A percentile compares a stretch with the other conserved stretches of the same genome.
Conservation (phyloP, 2,888 invertebrate species). For the Aleiodes alternator region DNA sequence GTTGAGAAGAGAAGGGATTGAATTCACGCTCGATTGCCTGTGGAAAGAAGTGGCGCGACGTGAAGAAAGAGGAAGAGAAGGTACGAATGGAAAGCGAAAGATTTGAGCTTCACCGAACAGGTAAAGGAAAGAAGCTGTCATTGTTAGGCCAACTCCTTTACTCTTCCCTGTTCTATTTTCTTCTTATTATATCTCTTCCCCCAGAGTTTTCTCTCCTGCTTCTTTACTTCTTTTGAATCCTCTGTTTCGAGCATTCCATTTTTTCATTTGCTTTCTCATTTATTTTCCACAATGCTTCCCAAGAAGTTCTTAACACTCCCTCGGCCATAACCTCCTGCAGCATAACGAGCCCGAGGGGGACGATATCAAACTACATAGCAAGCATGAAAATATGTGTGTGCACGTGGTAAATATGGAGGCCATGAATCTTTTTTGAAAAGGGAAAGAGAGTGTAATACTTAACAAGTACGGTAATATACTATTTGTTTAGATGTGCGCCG, state of each 20-base stretch:
- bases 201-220: constrained; percentile 38
- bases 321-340: constrained; percentile 38
- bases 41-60: constrained; percentile 56
- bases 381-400: not conserved
- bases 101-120: constrained; percentile 63
- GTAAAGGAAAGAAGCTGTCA: constrained; percentile 61
- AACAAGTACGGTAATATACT: no score
- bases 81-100: constrained; percentile 45
- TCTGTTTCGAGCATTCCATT: not conserved
- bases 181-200: constrained; percentile 40
- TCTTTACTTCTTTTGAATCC: not conserved
- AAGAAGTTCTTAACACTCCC: constrained; percentile 6
- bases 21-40: constrained; percentile 66
- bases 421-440: constrained; percentile 13
- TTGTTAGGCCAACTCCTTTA: constrained; percentile 59
- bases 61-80: constrained; percentile 17
- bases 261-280: not conserved
- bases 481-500: no score
- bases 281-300: constrained; percentile 26
- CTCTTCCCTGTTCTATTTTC: constrained; percentile 14
- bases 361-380: constrained; percentile 1
- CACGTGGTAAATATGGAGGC: constrained; percentile 1
- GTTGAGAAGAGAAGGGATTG: constrained; percentile 52
- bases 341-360: constrained; percentile 9
- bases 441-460: not conserved